phyloP scores from a whole-genome alignment of 2,888 invertebrate genomes.

The Xestoiulus laeticollis region DNA sequence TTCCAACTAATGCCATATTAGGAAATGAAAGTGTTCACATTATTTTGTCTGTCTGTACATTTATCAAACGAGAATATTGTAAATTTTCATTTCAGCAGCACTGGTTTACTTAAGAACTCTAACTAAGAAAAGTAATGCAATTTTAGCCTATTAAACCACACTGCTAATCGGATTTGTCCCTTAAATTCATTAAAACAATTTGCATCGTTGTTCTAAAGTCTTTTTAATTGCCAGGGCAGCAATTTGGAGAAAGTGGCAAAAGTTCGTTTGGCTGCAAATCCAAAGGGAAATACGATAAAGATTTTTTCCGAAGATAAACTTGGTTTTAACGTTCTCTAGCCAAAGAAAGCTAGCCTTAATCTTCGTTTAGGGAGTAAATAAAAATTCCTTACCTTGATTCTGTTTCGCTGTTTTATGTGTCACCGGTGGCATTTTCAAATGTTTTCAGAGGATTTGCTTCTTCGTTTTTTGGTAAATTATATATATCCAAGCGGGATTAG shows the following conservation, averaged over 20 bases:
- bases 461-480: not conserved
- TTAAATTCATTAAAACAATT: constrained; percentile 3
- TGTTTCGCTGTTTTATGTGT: not conserved
- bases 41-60: too few species aligned
- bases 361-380: not conserved
- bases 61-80: too few species aligned
- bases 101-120: too few species aligned
- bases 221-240: not conserved
- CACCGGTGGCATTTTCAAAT: not conserved
- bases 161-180: not conserved
- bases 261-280: not conserved
- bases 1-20: too few species aligned
- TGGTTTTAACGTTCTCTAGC: not conserved
- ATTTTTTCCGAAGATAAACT: not conserved
- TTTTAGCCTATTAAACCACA: too few species aligned
- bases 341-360: not conserved
- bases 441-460: not conserved
- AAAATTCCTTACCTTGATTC: not conserved
- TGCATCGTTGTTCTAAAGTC: not conserved
- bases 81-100: too few species aligned
- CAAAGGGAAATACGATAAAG: not conserved
- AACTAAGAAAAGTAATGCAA: too few species aligned
- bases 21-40: too few species aligned
- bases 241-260: not conserved
- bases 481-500: not conserved